Percentiles rank a stretch among this genome's conserved stretches.
phyloP scores from a whole-genome alignment of 1,140 invertebrate genomes.

The Galleria mellonella region DNA sequence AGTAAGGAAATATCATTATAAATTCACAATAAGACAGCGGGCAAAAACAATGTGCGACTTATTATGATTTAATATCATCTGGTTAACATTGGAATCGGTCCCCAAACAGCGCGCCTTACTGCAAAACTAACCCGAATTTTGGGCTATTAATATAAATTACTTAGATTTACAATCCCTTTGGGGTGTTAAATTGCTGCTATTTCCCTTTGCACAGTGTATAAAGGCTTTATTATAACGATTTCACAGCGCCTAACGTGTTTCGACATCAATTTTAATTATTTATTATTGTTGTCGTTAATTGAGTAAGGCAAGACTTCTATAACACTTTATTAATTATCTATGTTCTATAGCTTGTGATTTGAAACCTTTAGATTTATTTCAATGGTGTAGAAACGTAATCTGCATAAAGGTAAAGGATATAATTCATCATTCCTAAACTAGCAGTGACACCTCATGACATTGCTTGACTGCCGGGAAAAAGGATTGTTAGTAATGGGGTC shows the following conservation, averaged over 20 bases:
- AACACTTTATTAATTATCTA: slow-evolving; percentile 3
- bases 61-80: slow-evolving; percentile 47
- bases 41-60: too few species aligned
- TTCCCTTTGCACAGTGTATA: slow-evolving; percentile 30
- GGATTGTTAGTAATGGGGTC: too few species aligned
- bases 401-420: too few species aligned
- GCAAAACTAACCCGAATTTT: slow-evolving; percentile 58
- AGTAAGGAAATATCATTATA: too few species aligned
- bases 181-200: slow-evolving; percentile 47
- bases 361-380: too few species aligned
- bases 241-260: slow-evolving; percentile 20
- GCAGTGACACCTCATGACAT: too few species aligned
- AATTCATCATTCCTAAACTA: too few species aligned
- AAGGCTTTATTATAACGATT: slow-evolving; percentile 33
- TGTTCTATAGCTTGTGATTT: neutral
- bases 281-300: slow-evolving; percentile 22
- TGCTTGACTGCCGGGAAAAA: too few species aligned
- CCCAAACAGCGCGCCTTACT: slow-evolving; percentile 39
- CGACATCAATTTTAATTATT: slow-evolving; percentile 35
- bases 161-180: slow-evolving; percentile 56
- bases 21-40: too few species aligned
- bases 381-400: too few species aligned
- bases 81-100: slow-evolving; percentile 48
- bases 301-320: slow-evolving; percentile 2
- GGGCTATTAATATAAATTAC: slow-evolving; percentile 67